Evolutionary conservation across 2,888 invertebrate genomes (phyloP), one percentile per base, ranked within the genome.

Genomic region (Acanthosepion esculentum): DNA sequence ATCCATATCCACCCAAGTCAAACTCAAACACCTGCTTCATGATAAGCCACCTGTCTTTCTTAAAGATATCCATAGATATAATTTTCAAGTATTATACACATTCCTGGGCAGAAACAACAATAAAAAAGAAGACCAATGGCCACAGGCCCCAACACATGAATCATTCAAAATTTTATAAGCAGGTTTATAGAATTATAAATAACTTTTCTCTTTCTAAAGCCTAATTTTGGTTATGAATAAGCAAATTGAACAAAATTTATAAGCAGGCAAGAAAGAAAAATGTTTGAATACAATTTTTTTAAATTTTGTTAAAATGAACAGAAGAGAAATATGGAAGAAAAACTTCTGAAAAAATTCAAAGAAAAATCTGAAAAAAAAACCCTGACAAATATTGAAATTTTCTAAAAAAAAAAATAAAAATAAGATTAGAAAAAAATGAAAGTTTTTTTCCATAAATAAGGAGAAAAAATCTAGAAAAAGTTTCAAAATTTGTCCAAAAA

Each of bases 41-140:
- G n/a, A 78, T 78, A 78, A n/a, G n/a, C 78, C 78, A 78, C 78
- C n/a, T 78, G 78, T 78, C n/a, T 78, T 78, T 78, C 78, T 78
- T 78, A 7, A 78, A 78, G 78, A n/a, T 78, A 78, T 78, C 78
- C 78, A 78, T 78, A 78, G 78, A 78, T 78, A 78, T 78, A 78
- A 78, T n/a, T 33, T 78, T 78, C 78, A 78, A 78, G 78, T 78
- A n/a, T 78, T 78, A 78, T 78, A n/a, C 78, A 78, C 78, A n/a
- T 78, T 78, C 78, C n/a, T 78, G 78, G 78, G 78, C 78, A 78
- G 78, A 78, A 78, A 15, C 20, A 12, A 50, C n/a, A 78, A 10
- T 78, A 12, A 78, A 78, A 78, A n/a, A 20, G 20, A 59, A 59
- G 23, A 78, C 78, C 18, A 33, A 78, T 78, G n/a, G n/a, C 78